A percentile compares a stretch with the other conserved stretches of the same genome.
Conservation (phyloP, 92 coral and sea anemone genomes). For the Zoanthus sociatus region DNA sequence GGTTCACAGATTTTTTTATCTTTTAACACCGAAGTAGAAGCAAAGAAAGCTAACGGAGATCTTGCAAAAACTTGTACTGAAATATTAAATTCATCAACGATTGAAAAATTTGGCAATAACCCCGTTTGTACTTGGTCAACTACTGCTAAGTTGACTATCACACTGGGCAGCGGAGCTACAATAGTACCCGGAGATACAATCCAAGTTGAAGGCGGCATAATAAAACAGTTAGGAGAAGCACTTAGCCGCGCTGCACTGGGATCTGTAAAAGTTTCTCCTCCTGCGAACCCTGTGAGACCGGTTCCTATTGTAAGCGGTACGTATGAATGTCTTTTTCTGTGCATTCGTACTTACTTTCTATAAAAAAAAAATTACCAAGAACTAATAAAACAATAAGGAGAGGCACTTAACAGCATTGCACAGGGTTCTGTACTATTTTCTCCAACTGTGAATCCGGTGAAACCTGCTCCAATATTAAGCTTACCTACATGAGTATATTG, state of each 20-base stretch:
- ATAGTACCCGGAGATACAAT: conserved; percentile 24
- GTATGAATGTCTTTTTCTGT: neutral
- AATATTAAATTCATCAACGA: conserved; percentile 29
- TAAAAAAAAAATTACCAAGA: no score
- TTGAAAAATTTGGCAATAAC: conserved; percentile 26
- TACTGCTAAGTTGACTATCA: conserved; percentile 39
- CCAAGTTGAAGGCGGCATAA: conserved; percentile 19
- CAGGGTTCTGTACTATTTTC: no score
- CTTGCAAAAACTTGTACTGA: conserved; percentile 37
- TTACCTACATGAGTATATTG: no score
- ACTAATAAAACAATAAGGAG: no score
- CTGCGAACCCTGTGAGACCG: conserved; percentile 42
- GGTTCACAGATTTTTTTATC: conserved; percentile 46
- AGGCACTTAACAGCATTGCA: no score
- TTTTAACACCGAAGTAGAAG: conserved; percentile 47
- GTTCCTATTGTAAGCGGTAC: conserved; percentile 51
- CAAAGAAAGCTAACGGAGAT: neutral
- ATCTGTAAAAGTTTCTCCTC: conserved; percentile 17
- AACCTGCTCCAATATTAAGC: no score
- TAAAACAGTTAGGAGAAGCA: conserved; percentile 40
- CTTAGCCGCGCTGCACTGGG: conserved; percentile 29
- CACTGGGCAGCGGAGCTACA: conserved; percentile 42
- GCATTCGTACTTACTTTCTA: neutral
- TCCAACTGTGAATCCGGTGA: no score
- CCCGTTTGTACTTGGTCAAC: conserved; percentile 54